Evolutionary conservation across 2,113 vertebrate genomes (phyloP).

Genomic region (Phrynosoma platyrhinos): DNA sequence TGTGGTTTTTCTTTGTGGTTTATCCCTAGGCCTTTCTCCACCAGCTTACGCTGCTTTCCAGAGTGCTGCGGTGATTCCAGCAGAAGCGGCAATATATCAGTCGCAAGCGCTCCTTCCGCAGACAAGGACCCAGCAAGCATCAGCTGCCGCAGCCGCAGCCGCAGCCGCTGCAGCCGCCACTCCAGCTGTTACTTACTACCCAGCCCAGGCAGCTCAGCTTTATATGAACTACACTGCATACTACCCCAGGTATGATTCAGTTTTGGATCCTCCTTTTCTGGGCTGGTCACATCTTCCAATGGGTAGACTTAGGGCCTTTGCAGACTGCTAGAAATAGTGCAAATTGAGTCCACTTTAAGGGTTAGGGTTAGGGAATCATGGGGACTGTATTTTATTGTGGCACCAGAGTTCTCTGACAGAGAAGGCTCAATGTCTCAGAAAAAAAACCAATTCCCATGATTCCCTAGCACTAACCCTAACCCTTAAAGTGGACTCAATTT

Average conservation of each 20-base stretch:
- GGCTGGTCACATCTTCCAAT: no score
- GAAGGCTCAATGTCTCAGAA: no score
- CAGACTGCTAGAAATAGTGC: no score
- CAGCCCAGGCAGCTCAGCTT: conserved; percentile 89
- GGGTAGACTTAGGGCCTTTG: no score
- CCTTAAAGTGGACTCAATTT: no score
- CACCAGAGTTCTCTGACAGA: no score
- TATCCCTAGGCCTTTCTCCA: conserved; percentile 88
- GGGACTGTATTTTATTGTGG: no score
- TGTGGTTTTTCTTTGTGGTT: background rate
- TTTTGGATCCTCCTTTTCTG: background rate
- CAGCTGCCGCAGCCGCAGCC: conserved; percentile 66
- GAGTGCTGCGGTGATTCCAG: conserved; percentile 81
- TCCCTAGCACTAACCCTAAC: no score
- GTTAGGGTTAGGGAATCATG: no score
- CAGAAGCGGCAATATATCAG: conserved; percentile 90
- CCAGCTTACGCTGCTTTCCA: conserved; percentile 93
- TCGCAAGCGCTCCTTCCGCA: conserved; percentile 88
- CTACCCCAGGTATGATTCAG: conserved; percentile 88
- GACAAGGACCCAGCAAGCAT: conserved; percentile 83
- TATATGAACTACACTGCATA: conserved; percentile 99
- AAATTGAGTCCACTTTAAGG: no score
- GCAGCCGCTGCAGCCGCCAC: conserved; percentile 74
- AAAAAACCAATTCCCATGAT: no score
- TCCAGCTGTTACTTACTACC: conserved; percentile 90